phyloP scores from a whole-genome alignment of 2,113 vertebrate genomes.

The Pristiophorus japonicus region DNA sequence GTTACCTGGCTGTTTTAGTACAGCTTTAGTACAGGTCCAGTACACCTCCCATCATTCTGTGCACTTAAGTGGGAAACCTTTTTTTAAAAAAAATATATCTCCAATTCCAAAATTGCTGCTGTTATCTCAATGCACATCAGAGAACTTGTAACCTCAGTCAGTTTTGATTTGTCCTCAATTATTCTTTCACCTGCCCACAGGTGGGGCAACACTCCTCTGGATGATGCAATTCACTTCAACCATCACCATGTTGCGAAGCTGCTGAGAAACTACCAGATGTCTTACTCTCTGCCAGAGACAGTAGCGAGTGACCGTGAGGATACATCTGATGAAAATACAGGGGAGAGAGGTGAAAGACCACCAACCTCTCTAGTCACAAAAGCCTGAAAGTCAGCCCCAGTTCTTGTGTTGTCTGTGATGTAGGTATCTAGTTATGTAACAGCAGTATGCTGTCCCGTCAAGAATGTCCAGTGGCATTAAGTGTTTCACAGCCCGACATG shows the following conservation, averaged over 20 bases:
- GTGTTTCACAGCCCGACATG: neutral
- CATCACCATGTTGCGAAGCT: slow-evolving; percentile 60
- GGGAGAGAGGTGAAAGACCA: neutral
- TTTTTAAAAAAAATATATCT: neutral
- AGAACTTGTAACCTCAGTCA: slow-evolving; percentile 19
- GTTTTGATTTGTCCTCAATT: neutral
- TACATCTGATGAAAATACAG: neutral
- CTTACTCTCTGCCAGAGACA: slow-evolving; percentile 44
- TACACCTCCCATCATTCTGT: neutral
- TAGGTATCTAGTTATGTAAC: neutral
- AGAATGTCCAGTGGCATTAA: neutral
- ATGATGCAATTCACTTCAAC: slow-evolving; percentile 72
- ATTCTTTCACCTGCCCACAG: slow-evolving; percentile 47
- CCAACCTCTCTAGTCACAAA: slow-evolving; percentile 1
- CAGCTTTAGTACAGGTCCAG: neutral
- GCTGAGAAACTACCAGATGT: slow-evolving; percentile 66
- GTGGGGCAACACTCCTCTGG: slow-evolving; percentile 73
- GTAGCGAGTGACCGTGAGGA: neutral
- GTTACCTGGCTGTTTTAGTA: neutral
- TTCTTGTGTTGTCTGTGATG: neutral
- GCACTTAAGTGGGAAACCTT: neutral
- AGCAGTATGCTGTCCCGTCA: neutral
- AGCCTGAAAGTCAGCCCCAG: neutral
- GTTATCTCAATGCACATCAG: slow-evolving; percentile 31
- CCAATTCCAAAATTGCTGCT: neutral